Base-by-base conservation (phyloP, 2,888 invertebrate species). In the Trissolcus japonicus region DNA sequence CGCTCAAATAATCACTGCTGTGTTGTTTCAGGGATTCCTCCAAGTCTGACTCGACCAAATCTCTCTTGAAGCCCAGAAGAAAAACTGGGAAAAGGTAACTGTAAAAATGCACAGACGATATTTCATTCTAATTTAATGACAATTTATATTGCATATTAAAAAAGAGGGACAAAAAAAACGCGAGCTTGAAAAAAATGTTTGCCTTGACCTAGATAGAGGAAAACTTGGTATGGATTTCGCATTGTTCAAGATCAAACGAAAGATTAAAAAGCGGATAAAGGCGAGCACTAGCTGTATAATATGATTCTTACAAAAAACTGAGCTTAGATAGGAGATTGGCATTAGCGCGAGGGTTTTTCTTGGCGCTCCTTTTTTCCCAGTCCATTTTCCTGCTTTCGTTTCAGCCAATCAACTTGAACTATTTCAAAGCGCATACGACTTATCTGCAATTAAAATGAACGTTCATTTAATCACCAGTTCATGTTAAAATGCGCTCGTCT, bases 81-180 rank as follows among this genome's bases (percentile, higher is more conserved):
- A 96, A 96, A 82, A 94, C 90, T 4, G 94, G 94, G 82, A 94
- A 90, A 71, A 94, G 93, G 93, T 95, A 96, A 87, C 94, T 94
- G 86, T 16, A 61, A 69, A 61, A 48, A 16, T 16, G 17, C 9
- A 29, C 13, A 61, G 40, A 56, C 11, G 7, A 14, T 43, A 43
- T 43, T 43, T 43, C 11, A 25, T 4, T 25, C 25, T 25, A 25
- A 25, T 25, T 6, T n/a, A n/a, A n/a, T n/a, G n/a, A 25, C 6
- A 6, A 25, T 25, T 25, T 25, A 25, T 0, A 6, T 25, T 25
- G 25, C 2, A 21, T 4, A n/a, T 21, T 25, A 25, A 25, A 25
- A 25, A 25, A 25, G 4, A 25, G 4, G 25, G 2, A 25, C 2
- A 25, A 25, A 35, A 35, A 9, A 35, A 9, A 9, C 2, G 11